Evolutionary conservation across 2,888 invertebrate genomes (phyloP), one percentile per base, ranked within the genome.

Genomic region (Stomorhina lunata): DNA sequence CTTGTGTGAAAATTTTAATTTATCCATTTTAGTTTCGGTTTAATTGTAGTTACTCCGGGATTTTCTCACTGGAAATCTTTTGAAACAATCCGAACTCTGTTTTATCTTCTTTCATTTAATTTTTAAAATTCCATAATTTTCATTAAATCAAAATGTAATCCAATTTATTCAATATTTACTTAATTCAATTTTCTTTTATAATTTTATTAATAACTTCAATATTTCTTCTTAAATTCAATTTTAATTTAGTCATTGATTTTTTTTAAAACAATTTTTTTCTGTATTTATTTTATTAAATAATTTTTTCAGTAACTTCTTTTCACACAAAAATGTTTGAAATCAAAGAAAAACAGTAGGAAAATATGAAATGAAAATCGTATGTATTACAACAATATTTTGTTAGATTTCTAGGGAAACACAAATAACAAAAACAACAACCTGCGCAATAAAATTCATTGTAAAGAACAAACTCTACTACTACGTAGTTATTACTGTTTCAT

Each of bases 361-460:
- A 27, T 17, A 45, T 1, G 20, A 17, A 40, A 29, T 53, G 27
- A 55, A 55, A 57, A 37, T 50, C 37, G 40, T 55, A 37, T 55
- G 50, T 68, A 43, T 55, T 69, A 20, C n/a, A n/a, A n/a, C n/a
- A n/a, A n/a, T n/a, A n/a, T 57, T 32, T 27, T 45, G 37, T 66
- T 43, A 15, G 37, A 37, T 61, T 29, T 59, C 22, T 66, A 66
- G 48, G 25, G 66, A 57, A 45, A 29, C 48, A 80, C 66, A 80
- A n/a, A n/a, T n/a, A n/a, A n/a, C n/a, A n/a, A n/a, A n/a, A n/a
- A 80, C 61, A 75, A 69, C 75, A 80, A 80, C 55, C 69, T 80
- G 75, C 75, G 63, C 75, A 75, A 80, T 69, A 73, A 73, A 48
- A 63, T 17, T 55, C 22, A 43, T 63, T 80, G 68, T 55, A 68